phyloP scores from a whole-genome alignment of 2,888 invertebrate species.

The Xiphydria camelus region DNA sequence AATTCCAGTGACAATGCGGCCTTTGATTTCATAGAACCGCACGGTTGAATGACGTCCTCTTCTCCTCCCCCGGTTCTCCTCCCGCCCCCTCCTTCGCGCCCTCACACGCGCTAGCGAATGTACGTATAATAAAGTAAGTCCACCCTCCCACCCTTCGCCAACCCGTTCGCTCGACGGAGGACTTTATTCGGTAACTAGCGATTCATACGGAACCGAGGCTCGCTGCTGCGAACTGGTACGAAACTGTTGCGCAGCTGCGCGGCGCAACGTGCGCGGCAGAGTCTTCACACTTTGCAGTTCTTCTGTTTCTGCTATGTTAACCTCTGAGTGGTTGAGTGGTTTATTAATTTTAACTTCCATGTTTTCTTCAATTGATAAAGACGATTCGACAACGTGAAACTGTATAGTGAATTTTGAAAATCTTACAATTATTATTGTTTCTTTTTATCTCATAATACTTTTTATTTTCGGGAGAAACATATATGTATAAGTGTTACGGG shows the following conservation, averaged over 20 bases:
- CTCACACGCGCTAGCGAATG: constrained; percentile 27
- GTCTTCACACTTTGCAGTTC: too few species aligned
- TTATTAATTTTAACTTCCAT: too few species aligned
- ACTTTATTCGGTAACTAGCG: constrained; percentile 48
- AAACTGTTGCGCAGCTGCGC: constrained; percentile 3
- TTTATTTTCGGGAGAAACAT: too few species aligned
- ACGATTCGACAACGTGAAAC: too few species aligned
- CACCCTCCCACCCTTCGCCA: constrained; percentile 20
- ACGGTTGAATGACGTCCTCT: constrained; percentile 47
- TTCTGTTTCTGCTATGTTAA: too few species aligned
- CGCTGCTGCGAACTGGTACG: too few species aligned
- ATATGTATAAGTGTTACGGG: too few species aligned
- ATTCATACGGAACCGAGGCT: constrained; percentile 45
- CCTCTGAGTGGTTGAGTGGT: too few species aligned
- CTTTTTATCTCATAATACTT: too few species aligned
- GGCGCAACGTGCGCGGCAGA: constrained; percentile 1
- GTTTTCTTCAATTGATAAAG: too few species aligned
- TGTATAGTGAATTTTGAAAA: too few species aligned
- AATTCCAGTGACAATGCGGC: constrained; percentile 57
- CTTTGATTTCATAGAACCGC: constrained; percentile 56
- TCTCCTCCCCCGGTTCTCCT: constrained; percentile 11
- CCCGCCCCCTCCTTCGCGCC: constrained; percentile 5
- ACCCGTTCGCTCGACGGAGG: constrained; percentile 28
- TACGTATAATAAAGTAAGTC: constrained; percentile 43
- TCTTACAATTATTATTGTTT: too few species aligned